Percentiles rank a stretch among this genome's conserved stretches.
Evolutionary conservation across 2,113 vertebrate species (phyloP).

Genomic region (rabbit (Oryctolagus cuniculus)): mOryCun1.1 NC_091439.1:41060501-41061000

Average conservation of each 20-base stretch:
- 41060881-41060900: background rate
- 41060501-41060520: too few species aligned
- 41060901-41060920: background rate
- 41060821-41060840: slow-evolving; percentile 38
- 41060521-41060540: too few species aligned
- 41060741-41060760: slow-evolving; percentile 1
- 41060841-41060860: slow-evolving; percentile 35
- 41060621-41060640: background rate
- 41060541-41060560: too few species aligned
- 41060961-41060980: background rate
- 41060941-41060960: background rate
- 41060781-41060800: background rate
- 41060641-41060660: background rate
- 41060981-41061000: slow-evolving; percentile 21
- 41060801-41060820: slow-evolving; percentile 3
- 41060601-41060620: background rate
- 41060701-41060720: slow-evolving; percentile 27
- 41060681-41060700: background rate
- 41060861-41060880: slow-evolving; percentile 38
- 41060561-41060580: too few species aligned
- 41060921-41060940: background rate
- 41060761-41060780: slow-evolving; percentile 46
- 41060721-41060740: slow-evolving; percentile 51
- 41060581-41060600: background rate
- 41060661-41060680: background rate